Percentiles rank a stretch among this genome's conserved stretches.
Evolutionary conservation across 2,113 vertebrate genomes (phyloP).

Genomic region (Odocoileus hemionus): DNA sequence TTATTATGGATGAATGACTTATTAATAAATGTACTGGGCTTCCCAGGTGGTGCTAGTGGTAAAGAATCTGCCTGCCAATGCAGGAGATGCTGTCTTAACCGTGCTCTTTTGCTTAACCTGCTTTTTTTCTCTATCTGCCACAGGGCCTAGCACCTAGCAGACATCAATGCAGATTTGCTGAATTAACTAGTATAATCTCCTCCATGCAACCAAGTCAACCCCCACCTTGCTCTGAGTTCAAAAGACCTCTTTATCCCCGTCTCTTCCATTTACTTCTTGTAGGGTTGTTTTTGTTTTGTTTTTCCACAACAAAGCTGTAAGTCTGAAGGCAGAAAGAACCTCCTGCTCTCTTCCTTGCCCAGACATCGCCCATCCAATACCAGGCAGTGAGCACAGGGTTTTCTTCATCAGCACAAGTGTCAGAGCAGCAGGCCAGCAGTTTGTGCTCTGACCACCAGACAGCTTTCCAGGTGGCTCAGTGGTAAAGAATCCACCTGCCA

Average conservation of each 20-base stretch:
- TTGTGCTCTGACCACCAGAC: background rate
- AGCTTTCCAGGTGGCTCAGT: background rate
- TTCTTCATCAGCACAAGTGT: background rate
- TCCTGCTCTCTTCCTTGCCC: background rate
- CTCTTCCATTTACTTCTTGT: background rate
- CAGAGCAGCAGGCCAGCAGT: background rate
- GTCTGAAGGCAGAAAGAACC: background rate
- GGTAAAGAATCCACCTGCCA: background rate
- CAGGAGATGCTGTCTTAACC: background rate
- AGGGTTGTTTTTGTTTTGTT: background rate
- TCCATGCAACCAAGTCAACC: background rate
- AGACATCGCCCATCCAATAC: fast-evolving
- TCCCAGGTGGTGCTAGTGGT: background rate
- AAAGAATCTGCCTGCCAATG: background rate
- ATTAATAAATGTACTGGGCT: background rate
- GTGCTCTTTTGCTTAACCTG: background rate
- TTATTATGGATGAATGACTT: background rate
- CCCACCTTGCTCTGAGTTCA: background rate
- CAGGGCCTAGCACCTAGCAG: too few species aligned
- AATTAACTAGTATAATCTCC: background rate
- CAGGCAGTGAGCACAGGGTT: background rate
- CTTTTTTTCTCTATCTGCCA: background rate
- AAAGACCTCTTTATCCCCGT: background rate
- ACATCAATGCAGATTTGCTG: background rate
- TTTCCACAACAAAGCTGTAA: background rate